Percentiles rank a stretch among this genome's conserved stretches.
These are phyloP conservation scores for Mustela nigripes DNA, from an alignment of 2,113 vertebrate species.

Conservation along the genomic window DNA sequence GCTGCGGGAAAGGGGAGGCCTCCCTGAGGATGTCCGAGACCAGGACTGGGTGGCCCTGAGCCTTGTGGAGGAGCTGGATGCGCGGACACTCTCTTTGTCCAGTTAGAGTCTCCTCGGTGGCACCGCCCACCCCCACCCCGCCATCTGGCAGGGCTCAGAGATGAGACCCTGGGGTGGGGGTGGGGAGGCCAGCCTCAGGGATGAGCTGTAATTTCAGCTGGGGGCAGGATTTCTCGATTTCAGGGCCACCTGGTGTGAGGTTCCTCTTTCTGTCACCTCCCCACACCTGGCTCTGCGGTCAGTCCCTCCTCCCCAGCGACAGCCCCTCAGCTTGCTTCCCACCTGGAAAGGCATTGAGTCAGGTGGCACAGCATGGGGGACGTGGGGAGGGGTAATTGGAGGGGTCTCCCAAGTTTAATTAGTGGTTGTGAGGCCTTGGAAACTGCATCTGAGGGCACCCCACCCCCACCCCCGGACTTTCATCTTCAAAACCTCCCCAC, in stretches of 20 bases:
- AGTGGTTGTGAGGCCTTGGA: constrained; percentile 51
- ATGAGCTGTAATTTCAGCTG: constrained; percentile 70
- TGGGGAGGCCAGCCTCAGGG: background rate
- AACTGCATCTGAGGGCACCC: constrained; percentile 50
- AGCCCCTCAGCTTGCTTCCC: background rate
- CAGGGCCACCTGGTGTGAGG: constrained; percentile 50
- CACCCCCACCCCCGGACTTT: constrained; percentile 35
- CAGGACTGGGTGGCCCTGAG: background rate
- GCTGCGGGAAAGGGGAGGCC: background rate
- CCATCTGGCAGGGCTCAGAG: constrained; percentile 61
- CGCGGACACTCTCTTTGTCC: constrained; percentile 27
- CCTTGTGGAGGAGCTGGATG: background rate
- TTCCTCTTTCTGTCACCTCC: background rate
- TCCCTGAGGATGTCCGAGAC: background rate
- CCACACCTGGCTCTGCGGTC: background rate
- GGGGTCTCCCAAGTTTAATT: constrained; percentile 71
- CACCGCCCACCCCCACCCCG: background rate
- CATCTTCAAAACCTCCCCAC: constrained; percentile 74
- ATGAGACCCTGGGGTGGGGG: background rate
- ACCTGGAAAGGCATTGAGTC: constrained; percentile 54
- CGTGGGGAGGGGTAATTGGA: background rate
- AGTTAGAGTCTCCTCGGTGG: background rate
- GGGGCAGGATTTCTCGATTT: background rate
- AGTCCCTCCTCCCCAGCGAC: background rate
- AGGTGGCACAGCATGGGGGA: background rate